Conservation (phyloP, 2,113 vertebrate genomes). For the Dasyurus viverrinus region DNA sequence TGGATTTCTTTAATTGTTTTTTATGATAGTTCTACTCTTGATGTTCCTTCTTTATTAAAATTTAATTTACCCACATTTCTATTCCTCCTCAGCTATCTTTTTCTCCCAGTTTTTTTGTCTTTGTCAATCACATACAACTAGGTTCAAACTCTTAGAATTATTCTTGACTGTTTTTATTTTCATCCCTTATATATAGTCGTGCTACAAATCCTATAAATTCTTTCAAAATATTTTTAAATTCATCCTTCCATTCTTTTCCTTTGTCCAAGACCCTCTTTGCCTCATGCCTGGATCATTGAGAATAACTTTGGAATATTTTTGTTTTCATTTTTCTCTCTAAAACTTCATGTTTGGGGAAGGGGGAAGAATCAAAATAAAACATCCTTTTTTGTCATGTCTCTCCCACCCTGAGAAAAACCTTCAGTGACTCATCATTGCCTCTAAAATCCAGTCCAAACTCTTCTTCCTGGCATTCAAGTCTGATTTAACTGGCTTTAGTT, state of each 20-base stretch:
- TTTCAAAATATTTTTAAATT: background rate
- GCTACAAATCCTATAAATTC: background rate
- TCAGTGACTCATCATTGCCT: background rate
- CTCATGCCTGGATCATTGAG: background rate
- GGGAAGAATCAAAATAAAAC: no score
- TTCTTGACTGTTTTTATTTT: background rate
- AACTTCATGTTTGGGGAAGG: background rate
- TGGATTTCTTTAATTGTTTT: background rate
- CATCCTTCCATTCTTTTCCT: background rate
- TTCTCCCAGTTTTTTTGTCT: background rate
- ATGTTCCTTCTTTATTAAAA: background rate
- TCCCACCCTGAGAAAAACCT: background rate
- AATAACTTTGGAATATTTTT: background rate
- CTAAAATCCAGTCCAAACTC: background rate
- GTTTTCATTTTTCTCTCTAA: background rate
- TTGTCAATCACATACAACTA: background rate
- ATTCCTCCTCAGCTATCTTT: background rate
- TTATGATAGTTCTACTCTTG: background rate
- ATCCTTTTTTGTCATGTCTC: background rate
- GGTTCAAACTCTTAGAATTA: background rate
- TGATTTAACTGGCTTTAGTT: background rate
- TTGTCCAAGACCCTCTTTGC: background rate
- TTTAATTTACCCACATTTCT: background rate
- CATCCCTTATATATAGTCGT: background rate
- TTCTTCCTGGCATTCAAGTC: background rate